These are phyloP conservation scores for Eurois occulta DNA, from an alignment of 2,888 invertebrate species.

Conservation along the genomic window DNA sequence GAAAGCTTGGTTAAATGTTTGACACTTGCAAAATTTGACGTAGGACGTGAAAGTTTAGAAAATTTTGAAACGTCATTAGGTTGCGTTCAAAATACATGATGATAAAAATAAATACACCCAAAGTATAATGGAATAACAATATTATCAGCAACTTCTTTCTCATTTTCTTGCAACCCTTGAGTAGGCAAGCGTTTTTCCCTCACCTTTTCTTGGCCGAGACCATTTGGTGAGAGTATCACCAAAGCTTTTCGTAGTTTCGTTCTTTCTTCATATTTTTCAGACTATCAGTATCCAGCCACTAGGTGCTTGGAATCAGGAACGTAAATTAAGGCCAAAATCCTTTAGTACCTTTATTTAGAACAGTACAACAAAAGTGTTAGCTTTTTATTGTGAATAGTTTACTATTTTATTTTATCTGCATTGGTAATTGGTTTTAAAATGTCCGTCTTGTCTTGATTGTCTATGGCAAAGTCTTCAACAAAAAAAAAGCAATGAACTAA, in stretches of 20 bases:
- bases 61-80: conserved; percentile 45
- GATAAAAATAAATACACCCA: not conserved
- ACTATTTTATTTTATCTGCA: conserved; percentile 22
- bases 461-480: conserved; percentile 50
- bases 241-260: not conserved
- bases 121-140: not conserved
- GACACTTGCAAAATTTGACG: conserved; percentile 47
- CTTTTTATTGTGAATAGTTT: not conserved
- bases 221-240: not conserved
- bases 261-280: not conserved
- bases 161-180: not conserved
- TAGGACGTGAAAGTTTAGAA: conserved; percentile 27
- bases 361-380: not conserved
- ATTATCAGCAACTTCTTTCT: not conserved
- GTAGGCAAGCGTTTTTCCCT: not conserved
- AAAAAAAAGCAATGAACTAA: conserved; percentile 70
- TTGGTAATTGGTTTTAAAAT: conserved; percentile 7
- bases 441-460: conserved; percentile 34
- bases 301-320: not conserved
- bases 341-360: not conserved
- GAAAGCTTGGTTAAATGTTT: conserved; percentile 37
- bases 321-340: not conserved
- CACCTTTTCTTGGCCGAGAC: not conserved
- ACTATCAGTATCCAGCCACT: not conserved
- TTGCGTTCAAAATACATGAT: conserved; percentile 43